These are phyloP conservation scores for Pitangus sulphuratus DNA, from an alignment of 2,797 vertebrate genomes.

Conservation along the genomic window DNA sequence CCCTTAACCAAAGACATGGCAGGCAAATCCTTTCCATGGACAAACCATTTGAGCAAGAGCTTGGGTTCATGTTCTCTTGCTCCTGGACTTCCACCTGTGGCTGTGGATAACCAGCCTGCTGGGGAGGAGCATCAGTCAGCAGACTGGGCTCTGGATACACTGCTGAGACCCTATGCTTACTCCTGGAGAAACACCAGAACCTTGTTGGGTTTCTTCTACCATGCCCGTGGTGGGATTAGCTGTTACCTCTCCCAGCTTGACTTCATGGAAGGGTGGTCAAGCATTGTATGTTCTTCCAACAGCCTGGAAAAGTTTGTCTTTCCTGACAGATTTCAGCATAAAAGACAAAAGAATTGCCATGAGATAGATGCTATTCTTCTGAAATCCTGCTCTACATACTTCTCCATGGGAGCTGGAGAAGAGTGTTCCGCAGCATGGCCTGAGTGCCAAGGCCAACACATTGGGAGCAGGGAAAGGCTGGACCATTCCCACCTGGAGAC, in stretches of 20 bases:
- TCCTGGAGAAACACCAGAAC: neutral
- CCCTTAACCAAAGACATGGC: neutral
- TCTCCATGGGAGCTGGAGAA: neutral
- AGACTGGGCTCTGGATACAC: neutral
- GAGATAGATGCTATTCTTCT: neutral
- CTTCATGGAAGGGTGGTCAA: neutral
- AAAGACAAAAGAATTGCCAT: neutral
- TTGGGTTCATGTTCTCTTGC: fast-evolving
- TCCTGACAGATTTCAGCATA: neutral
- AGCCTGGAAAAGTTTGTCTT: neutral
- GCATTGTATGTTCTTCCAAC: neutral
- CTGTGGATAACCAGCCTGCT: neutral
- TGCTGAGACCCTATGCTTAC: neutral
- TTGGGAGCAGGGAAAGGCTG: neutral
- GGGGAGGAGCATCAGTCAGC: neutral
- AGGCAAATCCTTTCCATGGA: neutral
- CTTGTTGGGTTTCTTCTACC: neutral
- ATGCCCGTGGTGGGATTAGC: neutral
- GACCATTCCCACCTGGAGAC: neutral
- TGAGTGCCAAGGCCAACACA: neutral
- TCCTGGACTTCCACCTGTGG: fast-evolving
- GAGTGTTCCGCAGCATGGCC: neutral
- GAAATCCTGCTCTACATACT: neutral
- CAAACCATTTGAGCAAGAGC: neutral
- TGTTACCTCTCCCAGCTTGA: neutral